Conservation (phyloP, 2,113 vertebrate genomes). For the Pluvianellus socialis region DNA sequence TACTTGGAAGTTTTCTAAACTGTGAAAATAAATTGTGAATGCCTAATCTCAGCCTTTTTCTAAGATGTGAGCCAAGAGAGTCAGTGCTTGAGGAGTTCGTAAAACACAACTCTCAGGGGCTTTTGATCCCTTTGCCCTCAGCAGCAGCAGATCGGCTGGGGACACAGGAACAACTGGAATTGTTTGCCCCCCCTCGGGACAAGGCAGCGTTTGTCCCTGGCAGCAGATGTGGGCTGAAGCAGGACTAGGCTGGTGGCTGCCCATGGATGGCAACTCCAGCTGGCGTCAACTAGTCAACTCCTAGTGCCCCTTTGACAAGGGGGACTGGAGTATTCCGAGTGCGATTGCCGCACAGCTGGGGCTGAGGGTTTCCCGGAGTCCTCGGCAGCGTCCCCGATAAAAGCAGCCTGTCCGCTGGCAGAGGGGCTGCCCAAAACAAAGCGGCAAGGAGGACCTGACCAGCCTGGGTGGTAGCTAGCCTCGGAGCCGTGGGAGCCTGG, state of each 20-base stretch:
- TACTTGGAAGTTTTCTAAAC: neutral
- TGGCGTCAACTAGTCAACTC: too few relatives aligned
- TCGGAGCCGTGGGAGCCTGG: neutral
- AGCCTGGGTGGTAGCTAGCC: too few relatives aligned
- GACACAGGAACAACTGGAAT: neutral
- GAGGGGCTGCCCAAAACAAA: neutral
- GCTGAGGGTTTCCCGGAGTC: neutral
- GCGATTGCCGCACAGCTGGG: neutral
- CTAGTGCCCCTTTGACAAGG: accelerated
- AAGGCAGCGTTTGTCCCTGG: neutral
- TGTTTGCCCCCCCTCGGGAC: neutral
- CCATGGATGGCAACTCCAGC: neutral
- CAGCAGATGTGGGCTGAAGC: neutral
- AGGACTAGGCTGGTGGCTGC: neutral
- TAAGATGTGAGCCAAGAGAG: neutral
- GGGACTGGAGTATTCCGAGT: accelerated
- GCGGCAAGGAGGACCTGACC: accelerated
- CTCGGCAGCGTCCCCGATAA: neutral
- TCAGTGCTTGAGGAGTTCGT: neutral
- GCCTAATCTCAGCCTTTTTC: neutral
- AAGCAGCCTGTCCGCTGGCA: neutral
- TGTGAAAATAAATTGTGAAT: neutral
- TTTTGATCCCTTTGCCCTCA: neutral
- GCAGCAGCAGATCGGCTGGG: neutral
- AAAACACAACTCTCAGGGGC: too few relatives aligned